phyloP scores from a whole-genome alignment of 2,113 vertebrate species.

The Python bivittatus region DNA sequence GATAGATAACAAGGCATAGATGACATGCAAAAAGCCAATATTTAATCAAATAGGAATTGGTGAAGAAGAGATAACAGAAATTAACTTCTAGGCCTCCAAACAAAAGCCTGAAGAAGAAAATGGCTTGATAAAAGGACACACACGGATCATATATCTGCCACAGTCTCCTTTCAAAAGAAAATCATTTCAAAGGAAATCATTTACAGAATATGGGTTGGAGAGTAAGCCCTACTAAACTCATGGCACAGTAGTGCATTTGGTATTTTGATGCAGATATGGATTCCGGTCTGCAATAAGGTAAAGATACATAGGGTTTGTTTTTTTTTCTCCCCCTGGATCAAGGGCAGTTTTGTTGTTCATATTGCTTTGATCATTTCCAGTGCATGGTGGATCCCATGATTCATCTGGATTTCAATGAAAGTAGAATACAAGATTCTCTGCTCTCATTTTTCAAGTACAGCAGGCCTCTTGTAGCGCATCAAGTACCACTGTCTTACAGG shows the following conservation, averaged over 20 bases:
- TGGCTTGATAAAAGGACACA: neutral
- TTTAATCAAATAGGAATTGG: conserved; percentile 8
- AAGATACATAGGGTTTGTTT: neutral
- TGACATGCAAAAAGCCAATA: neutral
- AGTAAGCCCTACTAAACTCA: neutral
- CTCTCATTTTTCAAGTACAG: neutral
- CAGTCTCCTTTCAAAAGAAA: neutral
- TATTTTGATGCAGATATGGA: neutral
- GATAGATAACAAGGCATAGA: neutral
- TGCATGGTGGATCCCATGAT: neutral
- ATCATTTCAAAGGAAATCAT: neutral
- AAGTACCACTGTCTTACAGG: neutral
- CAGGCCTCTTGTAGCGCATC: neutral
- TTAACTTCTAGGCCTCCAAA: neutral
- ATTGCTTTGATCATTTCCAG: neutral
- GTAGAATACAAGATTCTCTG: neutral
- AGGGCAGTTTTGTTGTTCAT: neutral
- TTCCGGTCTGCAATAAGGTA: neutral
- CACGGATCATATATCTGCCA: neutral
- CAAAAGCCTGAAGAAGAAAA: neutral
- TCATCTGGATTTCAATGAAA: neutral
- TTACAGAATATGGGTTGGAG: neutral
- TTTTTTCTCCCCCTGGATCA: neutral
- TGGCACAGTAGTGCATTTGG: neutral
- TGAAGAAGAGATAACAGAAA: conserved; percentile 20